These are phyloP conservation scores for Cryptosula pallasiana DNA, from an alignment of 2,888 invertebrate genomes.

Conservation along the genomic window DNA sequence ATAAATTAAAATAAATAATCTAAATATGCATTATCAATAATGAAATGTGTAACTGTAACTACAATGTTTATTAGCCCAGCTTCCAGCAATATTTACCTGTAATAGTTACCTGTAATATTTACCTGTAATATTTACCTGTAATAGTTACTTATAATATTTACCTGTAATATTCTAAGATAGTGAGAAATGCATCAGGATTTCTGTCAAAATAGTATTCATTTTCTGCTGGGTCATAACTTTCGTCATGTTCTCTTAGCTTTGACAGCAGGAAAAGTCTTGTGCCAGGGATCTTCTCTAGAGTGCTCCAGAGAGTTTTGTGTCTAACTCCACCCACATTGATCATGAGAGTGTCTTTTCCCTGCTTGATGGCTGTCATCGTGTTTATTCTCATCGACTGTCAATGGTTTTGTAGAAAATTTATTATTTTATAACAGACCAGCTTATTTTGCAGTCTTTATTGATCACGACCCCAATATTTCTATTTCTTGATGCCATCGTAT, in stretches of 20 bases:
- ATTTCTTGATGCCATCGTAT: no score
- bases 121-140: not conserved
- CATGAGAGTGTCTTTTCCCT: constrained; percentile 25
- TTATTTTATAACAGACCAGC: no score
- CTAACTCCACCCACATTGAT: constrained; percentile 46
- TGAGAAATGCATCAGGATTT: constrained; percentile 44
- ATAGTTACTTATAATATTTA: not conserved
- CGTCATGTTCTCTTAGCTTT: constrained; percentile 40
- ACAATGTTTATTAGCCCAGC: not conserved
- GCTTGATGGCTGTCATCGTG: not conserved
- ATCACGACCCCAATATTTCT: no score
- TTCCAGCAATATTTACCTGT: not conserved
- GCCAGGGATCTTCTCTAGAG: constrained; percentile 38
- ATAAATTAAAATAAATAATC: no score
- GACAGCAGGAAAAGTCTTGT: constrained; percentile 45
- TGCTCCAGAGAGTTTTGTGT: constrained; percentile 42
- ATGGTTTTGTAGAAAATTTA: no score
- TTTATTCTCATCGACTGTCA: not conserved
- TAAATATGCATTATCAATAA: no score
- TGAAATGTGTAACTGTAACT: not conserved
- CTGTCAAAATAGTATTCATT: constrained; percentile 50
- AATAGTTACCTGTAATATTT: no score
- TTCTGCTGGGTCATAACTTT: constrained; percentile 39
- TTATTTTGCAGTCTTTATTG: no score
- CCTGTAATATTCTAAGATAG: constrained; percentile 43